Conservation (phyloP, 2,888 invertebrate genomes). For the Crocallis elinguaria region DNA sequence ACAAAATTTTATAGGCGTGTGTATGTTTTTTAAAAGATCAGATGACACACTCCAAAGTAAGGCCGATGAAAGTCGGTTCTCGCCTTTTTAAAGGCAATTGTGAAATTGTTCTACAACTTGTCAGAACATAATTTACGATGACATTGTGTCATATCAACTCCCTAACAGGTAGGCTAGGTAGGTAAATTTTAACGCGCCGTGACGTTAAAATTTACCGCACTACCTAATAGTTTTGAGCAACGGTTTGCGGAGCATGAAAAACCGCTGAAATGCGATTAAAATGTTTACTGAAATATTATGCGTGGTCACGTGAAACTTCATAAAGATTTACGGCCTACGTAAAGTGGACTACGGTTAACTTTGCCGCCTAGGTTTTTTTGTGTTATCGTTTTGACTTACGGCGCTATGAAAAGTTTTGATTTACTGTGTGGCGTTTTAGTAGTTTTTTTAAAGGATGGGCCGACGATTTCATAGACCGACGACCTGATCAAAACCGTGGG, state of each 20-base stretch:
- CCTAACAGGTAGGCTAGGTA: not conserved
- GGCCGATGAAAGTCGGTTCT: no score
- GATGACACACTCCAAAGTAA: no score
- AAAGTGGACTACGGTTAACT: slow-evolving; percentile 7
- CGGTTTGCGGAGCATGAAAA: slow-evolving; percentile 27
- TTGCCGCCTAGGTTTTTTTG: not conserved
- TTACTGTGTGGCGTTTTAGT: not conserved
- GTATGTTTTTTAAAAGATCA: no score
- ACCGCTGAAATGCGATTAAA: slow-evolving; percentile 26
- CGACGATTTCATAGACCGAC: no score
- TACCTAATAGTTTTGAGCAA: slow-evolving; percentile 6
- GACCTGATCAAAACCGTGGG: no score
- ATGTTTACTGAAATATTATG: slow-evolving; percentile 34
- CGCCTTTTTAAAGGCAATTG: no score
- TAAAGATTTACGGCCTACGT: slow-evolving; percentile 11
- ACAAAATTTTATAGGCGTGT: no score
- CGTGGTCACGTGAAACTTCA: slow-evolving; percentile 30
- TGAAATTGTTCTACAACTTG: no score
- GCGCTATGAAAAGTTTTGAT: not conserved
- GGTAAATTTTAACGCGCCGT: no score
- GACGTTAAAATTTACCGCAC: not conserved
- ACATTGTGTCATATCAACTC: not conserved
- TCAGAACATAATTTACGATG: no score
- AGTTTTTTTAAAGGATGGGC: not conserved
- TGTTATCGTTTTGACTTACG: no score